These are phyloP conservation scores for Melinopterus prodromus DNA, from an alignment of 2,888 invertebrate genomes.

Conservation along the genomic window DNA sequence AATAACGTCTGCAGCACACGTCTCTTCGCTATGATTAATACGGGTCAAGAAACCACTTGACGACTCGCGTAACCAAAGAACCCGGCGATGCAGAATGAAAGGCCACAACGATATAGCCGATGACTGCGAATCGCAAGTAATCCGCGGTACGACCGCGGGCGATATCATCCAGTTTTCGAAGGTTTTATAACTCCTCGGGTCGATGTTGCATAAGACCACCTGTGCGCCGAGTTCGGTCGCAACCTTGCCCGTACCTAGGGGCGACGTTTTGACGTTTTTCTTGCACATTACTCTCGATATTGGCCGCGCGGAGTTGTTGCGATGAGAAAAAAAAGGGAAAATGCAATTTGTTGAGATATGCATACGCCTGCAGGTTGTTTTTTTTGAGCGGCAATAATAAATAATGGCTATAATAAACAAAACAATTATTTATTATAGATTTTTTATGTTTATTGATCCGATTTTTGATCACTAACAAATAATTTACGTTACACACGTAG, in stretches of 20 bases:
- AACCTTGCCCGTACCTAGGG: not conserved
- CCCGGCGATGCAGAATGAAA: not conserved
- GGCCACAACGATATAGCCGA: not conserved
- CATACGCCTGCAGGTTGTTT: too few species aligned
- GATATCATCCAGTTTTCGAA: not conserved
- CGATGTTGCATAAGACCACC: conserved; percentile 4
- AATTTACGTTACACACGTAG: too few species aligned
- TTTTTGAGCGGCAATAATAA: too few species aligned
- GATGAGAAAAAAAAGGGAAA: not conserved
- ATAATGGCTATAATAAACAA: too few species aligned
- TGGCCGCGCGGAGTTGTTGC: not conserved
- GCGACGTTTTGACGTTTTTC: not conserved
- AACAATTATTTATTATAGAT: too few species aligned
- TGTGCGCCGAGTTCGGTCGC: not conserved
- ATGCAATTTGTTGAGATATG: not conserved
- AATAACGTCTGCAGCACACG: not conserved
- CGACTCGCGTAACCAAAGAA: not conserved
- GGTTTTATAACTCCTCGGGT: not conserved
- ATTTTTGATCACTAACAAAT: too few species aligned
- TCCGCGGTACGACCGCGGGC: not conserved
- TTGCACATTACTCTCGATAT: not conserved
- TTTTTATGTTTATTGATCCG: too few species aligned
- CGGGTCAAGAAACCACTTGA: conserved; percentile 4
- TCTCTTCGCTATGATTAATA: not conserved
- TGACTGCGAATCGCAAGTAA: not conserved